Evolutionary conservation across 1,140 invertebrate genomes (phyloP), one percentile per base, ranked within the genome.

Genomic region (Aphelenchoides fujianensis): DNA sequence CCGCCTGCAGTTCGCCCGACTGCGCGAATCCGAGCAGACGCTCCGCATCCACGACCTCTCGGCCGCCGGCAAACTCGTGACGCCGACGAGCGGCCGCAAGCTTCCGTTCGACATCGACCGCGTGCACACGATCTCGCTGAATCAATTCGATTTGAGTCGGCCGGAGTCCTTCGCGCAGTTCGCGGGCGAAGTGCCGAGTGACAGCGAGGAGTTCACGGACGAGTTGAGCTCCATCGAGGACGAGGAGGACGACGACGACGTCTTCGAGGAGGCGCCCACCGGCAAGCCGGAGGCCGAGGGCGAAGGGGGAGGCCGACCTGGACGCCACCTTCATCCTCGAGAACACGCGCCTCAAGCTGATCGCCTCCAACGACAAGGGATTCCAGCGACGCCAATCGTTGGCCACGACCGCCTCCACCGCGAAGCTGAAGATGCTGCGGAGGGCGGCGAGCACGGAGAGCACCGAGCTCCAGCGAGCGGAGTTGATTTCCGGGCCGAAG

Each of bases 241-340:
- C n/a, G 72, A 77, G 35, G 28, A 71, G 7, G 54, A 55, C 19
- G 72, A 75, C 30, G 72, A 66, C 9, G 72, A 75, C 30, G 31
- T 59, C 5, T 59, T 59, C 55, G 55, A 59, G 34, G 55, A 59
- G 19, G 55, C 5, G 23, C 5, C 19, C 34, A n/a, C n/a, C n/a
- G n/a, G n/a, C n/a, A n/a, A n/a, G n/a, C 5, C 28, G 55, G 34
- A 59, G 36, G 68, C 76, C 19, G 76, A 80, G 19, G 31, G 69
- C 9, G 82, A 83, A 67, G 36, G 68, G 70, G 16, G 76, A 80
- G 27, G 31, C 70, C n/a, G 82, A 84, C 48, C 52, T 84, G 36
- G 83, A 83, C 64, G 83, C 83, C 0, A 82, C 77, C 0, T 83
- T 83, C 64, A 82, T 83, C 68, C 69, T 83, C 28, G 82, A 83